Evolutionary conservation across 2,113 vertebrate genomes (phyloP).

Genomic region (Passer montanus): DNA sequence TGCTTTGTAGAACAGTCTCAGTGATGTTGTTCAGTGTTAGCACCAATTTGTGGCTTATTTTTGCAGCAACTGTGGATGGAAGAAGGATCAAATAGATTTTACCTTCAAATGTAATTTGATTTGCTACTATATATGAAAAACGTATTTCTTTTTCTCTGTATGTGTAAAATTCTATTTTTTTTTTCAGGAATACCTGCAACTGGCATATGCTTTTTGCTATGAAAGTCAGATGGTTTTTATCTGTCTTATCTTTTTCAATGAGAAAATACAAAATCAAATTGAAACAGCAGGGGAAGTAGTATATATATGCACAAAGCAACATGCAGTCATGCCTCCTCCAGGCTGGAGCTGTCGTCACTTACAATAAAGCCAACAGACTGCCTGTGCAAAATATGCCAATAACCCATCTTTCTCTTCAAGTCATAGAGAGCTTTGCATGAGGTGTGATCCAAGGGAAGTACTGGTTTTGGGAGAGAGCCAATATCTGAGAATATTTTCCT

Average conservation of each 20-base stretch:
- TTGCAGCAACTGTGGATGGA: not conserved
- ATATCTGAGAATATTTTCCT: constrained; percentile 50
- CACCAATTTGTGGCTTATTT: not conserved
- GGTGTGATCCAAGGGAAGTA: constrained; percentile 18
- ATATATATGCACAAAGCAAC: constrained; percentile 17
- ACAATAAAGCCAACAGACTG: constrained; percentile 25
- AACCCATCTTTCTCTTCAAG: constrained; percentile 10
- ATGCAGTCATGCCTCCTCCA: not conserved
- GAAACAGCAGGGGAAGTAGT: constrained; percentile 21
- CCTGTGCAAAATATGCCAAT: constrained; percentile 5
- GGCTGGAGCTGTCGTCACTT: not conserved
- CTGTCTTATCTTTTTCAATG: constrained; percentile 1
- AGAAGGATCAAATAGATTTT: not conserved
- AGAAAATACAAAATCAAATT: constrained; percentile 26
- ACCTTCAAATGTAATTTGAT: not conserved
- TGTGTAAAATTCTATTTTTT: not conserved
- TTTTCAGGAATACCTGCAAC: not conserved
- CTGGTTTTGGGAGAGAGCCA: not conserved
- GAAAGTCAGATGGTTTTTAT: not conserved
- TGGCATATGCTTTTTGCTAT: not conserved
- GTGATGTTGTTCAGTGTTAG: not conserved
- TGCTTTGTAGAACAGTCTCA: not conserved
- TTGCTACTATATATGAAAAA: not conserved
- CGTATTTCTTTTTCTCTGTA: accelerated
- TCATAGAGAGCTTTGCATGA: constrained; percentile 16